Evolutionary conservation across 1,140 invertebrate genomes (phyloP), one percentile per base, ranked within the genome.

Genomic region (Notospermus geniculatus): DNA sequence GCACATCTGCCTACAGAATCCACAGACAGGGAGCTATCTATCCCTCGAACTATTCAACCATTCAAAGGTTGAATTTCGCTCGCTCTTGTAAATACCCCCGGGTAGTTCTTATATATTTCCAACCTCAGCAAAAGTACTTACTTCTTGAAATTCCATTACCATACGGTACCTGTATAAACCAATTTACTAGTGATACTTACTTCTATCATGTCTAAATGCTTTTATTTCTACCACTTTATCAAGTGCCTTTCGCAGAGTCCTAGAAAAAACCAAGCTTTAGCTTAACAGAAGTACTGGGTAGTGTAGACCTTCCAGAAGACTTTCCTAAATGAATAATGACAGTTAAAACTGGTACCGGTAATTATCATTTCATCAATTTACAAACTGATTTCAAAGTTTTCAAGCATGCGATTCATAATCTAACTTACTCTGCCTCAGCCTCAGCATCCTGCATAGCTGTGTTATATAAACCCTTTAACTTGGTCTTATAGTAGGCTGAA

Each of bases 141-240:
- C n/a, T n/a, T n/a, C n/a, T n/a, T n/a, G n/a, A n/a, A n/a, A n/a
- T n/a, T n/a, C n/a, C n/a, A n/a, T n/a, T n/a, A n/a, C n/a, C n/a
- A n/a, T n/a, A n/a, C n/a, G n/a, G n/a, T n/a, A n/a, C n/a, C n/a
- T n/a, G n/a, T n/a, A n/a, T n/a, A n/a, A n/a, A n/a, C n/a, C n/a
- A n/a, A n/a, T n/a, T n/a, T n/a, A n/a, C n/a, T n/a, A n/a, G n/a
- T n/a, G n/a, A n/a, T n/a, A 36, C 32, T 36, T 36, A 36, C 92
- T 84, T 45, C 91, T 84, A 73, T 95, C 91, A 81, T 95, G 92
- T 71, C 90, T 87, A 27, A 97, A 92, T 11, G 87, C 86, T 60
- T 93, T 85, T 56, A 98, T 95, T 82, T 97, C 93, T 76, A 90
- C 89, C 56, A 98, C 94, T 77, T 91, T 91, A 41, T 88, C 86